Conservation (phyloP, 2,797 vertebrate genomes). For the Sternotherus odoratus region DNA sequence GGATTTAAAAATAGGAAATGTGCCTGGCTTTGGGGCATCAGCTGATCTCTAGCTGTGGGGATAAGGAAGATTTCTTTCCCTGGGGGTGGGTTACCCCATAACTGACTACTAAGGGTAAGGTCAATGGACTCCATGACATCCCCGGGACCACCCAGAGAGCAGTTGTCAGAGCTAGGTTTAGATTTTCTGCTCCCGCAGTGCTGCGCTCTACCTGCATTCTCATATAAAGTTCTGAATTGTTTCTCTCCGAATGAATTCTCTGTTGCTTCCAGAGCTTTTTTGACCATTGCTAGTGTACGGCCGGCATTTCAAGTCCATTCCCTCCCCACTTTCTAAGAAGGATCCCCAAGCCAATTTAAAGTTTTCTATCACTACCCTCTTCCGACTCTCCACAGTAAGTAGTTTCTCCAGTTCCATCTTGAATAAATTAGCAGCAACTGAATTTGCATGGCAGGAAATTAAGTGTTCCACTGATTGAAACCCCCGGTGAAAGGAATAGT, state of each 20-base stretch:
- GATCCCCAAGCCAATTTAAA: neutral
- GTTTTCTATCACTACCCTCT: slow-evolving; percentile 1
- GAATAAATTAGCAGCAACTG: slow-evolving; percentile 68
- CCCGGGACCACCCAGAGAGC: neutral
- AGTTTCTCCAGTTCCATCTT: slow-evolving; percentile 62
- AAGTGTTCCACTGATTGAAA: slow-evolving; percentile 72
- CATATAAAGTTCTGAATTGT: neutral
- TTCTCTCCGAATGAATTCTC: neutral
- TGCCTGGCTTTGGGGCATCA: neutral
- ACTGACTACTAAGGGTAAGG: too few species aligned
- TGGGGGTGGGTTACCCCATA: neutral
- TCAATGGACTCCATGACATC: neutral
- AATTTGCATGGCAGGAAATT: slow-evolving; percentile 57
- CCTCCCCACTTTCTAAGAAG: neutral
- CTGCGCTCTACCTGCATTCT: accelerated
- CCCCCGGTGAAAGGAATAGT: slow-evolving; percentile 19
- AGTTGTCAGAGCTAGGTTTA: neutral
- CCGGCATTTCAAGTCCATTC: neutral
- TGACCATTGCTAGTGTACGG: accelerated
- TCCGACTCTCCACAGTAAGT: slow-evolving; percentile 31
- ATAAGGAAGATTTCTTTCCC: neutral
- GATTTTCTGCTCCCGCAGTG: neutral
- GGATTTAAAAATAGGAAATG: neutral
- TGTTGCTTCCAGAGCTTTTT: accelerated
- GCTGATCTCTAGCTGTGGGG: neutral